A percentile compares a stretch with the other conserved stretches of the same genome.
These are phyloP conservation scores for Yponomeuta cagnagella DNA, from an alignment of 2,888 invertebrate genomes.

Conservation along the genomic window DNA sequence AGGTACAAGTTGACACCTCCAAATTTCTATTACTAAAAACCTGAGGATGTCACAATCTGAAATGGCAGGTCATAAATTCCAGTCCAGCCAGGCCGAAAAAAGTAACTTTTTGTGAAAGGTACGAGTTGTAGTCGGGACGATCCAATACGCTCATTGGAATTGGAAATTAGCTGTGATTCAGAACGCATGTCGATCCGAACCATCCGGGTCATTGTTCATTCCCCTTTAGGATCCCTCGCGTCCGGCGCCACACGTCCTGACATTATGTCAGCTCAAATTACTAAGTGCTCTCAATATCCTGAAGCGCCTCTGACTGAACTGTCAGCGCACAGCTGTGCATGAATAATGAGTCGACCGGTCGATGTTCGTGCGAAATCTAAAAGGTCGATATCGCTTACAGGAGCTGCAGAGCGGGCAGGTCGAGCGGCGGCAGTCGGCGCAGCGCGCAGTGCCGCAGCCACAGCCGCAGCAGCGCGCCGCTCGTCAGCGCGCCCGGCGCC, in stretches of 20 bases:
- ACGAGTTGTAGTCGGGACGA: background rate
- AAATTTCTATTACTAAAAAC: too few species aligned
- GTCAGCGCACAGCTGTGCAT: background rate
- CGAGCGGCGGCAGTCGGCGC: constrained; percentile 8
- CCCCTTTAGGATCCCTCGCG: too few species aligned
- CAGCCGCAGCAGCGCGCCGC: constrained; percentile 41
- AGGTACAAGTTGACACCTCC: background rate
- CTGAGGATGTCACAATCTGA: too few species aligned
- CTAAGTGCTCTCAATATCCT: background rate
- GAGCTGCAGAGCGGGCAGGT: constrained; percentile 45
- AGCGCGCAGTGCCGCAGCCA: constrained; percentile 21
- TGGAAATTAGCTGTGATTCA: background rate
- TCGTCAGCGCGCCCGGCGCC: constrained; percentile 79
- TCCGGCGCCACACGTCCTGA: too few species aligned
- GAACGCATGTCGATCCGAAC: background rate
- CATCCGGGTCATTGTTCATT: too few species aligned
- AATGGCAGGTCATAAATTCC: too few species aligned
- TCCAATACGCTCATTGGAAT: too few species aligned
- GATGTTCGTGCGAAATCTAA: too few species aligned
- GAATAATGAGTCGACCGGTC: background rate
- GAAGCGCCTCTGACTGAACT: background rate
- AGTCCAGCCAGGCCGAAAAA: too few species aligned
- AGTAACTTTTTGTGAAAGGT: too few species aligned
- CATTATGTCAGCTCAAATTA: background rate
- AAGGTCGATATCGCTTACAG: constrained; percentile 38